Evolutionary conservation across 2,113 vertebrate genomes (phyloP).

Genomic region (Siphamia tubifer): DNA sequence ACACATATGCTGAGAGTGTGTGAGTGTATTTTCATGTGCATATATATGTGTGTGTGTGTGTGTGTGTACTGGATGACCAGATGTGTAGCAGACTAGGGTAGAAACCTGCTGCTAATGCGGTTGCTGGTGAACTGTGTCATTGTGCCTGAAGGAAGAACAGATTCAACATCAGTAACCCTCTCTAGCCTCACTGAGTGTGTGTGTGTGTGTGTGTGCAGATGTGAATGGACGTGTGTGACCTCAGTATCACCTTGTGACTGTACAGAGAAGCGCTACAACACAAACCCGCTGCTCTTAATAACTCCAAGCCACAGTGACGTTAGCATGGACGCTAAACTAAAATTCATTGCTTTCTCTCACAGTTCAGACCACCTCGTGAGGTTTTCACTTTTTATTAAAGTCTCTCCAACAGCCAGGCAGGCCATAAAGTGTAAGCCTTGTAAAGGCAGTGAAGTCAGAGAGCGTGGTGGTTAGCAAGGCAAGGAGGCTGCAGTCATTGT

Average conservation of each 20-base stretch:
- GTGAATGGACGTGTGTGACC: constrained; percentile 33
- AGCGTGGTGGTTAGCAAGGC: constrained; percentile 45
- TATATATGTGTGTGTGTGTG: constrained; percentile 33
- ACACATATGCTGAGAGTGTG: constrained; percentile 67
- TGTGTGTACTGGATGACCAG: constrained; percentile 61
- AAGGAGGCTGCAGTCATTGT: constrained; percentile 47
- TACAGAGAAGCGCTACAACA: neutral
- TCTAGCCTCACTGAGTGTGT: neutral
- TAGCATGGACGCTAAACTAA: constrained; percentile 28
- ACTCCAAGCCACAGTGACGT: constrained; percentile 19
- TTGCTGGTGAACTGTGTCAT: constrained; percentile 64
- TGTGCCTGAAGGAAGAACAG: constrained; percentile 56
- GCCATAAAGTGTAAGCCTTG: constrained; percentile 43
- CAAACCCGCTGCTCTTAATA: constrained; percentile 16
- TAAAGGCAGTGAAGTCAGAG: constrained; percentile 51
- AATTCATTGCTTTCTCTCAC: neutral
- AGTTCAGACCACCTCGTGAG: constrained; percentile 16
- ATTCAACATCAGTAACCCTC: constrained; percentile 30
- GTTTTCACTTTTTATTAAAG: constrained; percentile 46
- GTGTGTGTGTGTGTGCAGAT: neutral
- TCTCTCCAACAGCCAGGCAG: constrained; percentile 19
- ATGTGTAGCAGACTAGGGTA: constrained; percentile 74
- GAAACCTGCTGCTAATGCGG: constrained; percentile 62
- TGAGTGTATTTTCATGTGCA: constrained; percentile 8
- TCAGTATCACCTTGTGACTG: constrained; percentile 24